A percentile compares a stretch with the other conserved stretches of the same genome.
These are phyloP conservation scores for Cotesia glomerata DNA, from an alignment of 1,140 invertebrate species.

Conservation along the genomic window DNA sequence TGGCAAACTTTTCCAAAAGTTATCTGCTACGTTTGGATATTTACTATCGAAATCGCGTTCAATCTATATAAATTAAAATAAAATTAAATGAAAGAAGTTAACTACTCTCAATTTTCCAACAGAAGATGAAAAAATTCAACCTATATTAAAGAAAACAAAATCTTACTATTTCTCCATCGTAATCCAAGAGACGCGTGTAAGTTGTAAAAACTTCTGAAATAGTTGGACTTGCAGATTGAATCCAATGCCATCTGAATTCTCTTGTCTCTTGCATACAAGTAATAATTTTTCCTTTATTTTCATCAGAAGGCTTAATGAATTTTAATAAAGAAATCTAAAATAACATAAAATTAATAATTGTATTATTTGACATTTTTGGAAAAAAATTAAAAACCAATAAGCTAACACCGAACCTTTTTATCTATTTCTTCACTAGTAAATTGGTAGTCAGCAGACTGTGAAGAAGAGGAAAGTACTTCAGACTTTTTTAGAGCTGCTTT, in stretches of 20 bases:
- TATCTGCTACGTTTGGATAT: neutral
- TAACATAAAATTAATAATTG: neutral
- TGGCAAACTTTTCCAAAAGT: slow-evolving; percentile 3
- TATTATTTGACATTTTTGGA: too few relatives aligned
- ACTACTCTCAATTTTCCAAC: too few relatives aligned
- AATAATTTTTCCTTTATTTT: neutral
- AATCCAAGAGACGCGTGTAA: neutral
- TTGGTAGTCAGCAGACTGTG: neutral
- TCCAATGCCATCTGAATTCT: neutral
- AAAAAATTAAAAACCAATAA: too few relatives aligned
- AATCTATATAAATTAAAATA: neutral
- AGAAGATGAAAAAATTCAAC: neutral
- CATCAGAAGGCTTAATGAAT: neutral
- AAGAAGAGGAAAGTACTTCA: neutral
- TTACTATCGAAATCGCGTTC: neutral
- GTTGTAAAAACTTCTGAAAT: neutral
- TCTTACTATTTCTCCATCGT: neutral
- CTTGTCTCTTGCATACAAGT: neutral
- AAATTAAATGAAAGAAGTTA: neutral
- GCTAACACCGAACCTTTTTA: too few relatives aligned
- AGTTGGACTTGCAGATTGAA: neutral
- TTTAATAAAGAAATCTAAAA: neutral
- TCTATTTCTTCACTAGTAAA: too few relatives aligned
- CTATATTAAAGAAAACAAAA: neutral
- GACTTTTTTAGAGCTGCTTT: neutral